Conservation (phyloP, 2,888 invertebrate species). For the Clepsis dumicolana region DNA sequence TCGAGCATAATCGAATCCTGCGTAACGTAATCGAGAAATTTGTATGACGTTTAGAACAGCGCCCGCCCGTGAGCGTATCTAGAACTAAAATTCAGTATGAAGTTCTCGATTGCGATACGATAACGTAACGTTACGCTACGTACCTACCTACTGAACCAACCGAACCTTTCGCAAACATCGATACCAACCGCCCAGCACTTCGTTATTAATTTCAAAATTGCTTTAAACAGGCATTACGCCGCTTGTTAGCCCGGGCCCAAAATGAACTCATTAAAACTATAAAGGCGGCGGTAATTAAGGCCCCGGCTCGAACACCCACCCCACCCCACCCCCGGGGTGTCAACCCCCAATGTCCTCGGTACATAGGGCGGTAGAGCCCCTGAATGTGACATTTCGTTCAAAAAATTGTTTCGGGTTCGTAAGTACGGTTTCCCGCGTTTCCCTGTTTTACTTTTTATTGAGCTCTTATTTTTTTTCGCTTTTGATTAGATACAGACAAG, state of each 20-base stretch:
- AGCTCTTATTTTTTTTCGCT: neutral
- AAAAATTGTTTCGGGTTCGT: neutral
- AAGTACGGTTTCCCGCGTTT: neutral
- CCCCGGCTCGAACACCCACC: constrained; percentile 59
- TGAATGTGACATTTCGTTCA: constrained; percentile 50
- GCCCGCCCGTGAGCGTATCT: too few relatives aligned
- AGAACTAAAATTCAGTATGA: too few relatives aligned
- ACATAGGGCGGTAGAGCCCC: constrained; percentile 45
- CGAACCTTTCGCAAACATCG: constrained; percentile 53
- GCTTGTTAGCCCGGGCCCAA: constrained; percentile 88
- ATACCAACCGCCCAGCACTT: constrained; percentile 62
- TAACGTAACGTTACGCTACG: too few relatives aligned
- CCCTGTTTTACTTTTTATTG: too few relatives aligned
- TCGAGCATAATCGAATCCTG: too few relatives aligned
- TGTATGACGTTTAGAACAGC: too few relatives aligned
- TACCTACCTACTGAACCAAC: too few relatives aligned
- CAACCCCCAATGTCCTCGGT: constrained; percentile 61
- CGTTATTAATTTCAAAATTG: constrained; percentile 86
- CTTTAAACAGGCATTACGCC: constrained; percentile 85
- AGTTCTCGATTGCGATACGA: too few relatives aligned
- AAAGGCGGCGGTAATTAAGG: constrained; percentile 90
- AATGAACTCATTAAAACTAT: constrained; percentile 92
- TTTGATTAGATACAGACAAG: too few relatives aligned
- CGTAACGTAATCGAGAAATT: too few relatives aligned
- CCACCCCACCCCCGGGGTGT: constrained; percentile 56